These are phyloP conservation scores for Anthrax anthrax DNA, from an alignment of 2,888 invertebrate species.

Conservation along the genomic window DNA sequence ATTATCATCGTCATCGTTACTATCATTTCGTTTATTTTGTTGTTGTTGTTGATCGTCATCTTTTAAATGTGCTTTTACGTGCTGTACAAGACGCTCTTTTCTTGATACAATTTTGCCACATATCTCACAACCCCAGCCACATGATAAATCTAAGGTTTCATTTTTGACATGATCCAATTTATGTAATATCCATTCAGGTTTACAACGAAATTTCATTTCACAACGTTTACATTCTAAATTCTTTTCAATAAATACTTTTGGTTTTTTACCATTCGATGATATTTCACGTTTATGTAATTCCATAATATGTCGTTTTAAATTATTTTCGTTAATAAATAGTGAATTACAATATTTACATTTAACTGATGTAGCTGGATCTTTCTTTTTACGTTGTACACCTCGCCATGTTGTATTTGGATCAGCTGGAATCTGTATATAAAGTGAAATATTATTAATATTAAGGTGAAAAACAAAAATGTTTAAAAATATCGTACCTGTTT, in stretches of 20 bases:
- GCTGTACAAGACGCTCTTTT: constrained; percentile 33
- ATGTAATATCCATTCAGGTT: constrained; percentile 32
- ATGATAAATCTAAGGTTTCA: constrained; percentile 29
- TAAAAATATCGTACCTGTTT: constrained; percentile 29
- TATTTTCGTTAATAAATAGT: constrained; percentile 33
- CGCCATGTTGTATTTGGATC: constrained; percentile 15
- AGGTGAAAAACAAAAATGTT: background rate
- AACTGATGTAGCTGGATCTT: background rate
- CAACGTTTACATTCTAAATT: constrained; percentile 28
- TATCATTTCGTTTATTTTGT: too few species aligned
- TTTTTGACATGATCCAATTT: constrained; percentile 30
- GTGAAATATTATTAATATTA: background rate
- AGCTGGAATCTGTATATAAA: constrained; percentile 11
- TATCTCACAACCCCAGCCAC: constrained; percentile 35
- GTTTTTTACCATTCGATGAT: constrained; percentile 24
- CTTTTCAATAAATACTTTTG: constrained; percentile 27
- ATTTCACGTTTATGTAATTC: constrained; percentile 32
- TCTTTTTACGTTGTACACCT: background rate
- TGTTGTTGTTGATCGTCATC: constrained; percentile 16
- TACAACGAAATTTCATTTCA: constrained; percentile 24
- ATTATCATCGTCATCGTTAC: constrained; percentile 9
- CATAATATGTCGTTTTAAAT: constrained; percentile 31
- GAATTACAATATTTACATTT: constrained; percentile 32
- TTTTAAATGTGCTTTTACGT: constrained; percentile 31
- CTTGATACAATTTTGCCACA: constrained; percentile 33